phyloP scores from a whole-genome alignment of 2,113 vertebrate genomes.

The Haplotaxodon microlepis region DNA sequence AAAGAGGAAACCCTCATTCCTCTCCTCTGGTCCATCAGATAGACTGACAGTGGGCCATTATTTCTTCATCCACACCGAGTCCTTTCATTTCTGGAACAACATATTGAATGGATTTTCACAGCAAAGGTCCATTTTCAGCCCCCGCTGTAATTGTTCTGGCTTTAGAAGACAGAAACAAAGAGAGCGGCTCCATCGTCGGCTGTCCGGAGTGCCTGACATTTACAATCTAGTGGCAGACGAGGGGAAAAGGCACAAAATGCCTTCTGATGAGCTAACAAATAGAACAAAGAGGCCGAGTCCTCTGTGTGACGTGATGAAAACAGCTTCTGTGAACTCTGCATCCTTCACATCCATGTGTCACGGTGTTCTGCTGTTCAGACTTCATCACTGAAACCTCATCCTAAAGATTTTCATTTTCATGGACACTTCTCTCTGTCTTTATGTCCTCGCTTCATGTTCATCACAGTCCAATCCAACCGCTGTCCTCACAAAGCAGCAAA shows the following conservation, averaged over 20 bases:
- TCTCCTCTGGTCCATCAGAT: neutral
- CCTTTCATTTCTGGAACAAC: neutral
- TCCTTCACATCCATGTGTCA: neutral
- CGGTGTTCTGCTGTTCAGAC: neutral
- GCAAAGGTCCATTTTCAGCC: neutral
- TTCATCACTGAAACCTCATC: neutral
- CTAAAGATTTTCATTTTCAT: neutral
- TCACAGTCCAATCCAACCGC: neutral
- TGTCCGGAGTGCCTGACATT: neutral
- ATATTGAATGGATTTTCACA: conserved; percentile 6
- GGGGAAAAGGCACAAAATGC: neutral
- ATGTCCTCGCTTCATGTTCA: neutral
- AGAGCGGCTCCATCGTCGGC: neutral
- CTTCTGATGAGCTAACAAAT: neutral
- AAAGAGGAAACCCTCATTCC: neutral
- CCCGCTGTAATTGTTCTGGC: neutral
- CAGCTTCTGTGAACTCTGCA: neutral
- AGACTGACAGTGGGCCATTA: conserved; percentile 3
- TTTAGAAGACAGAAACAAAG: neutral
- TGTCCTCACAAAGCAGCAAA: neutral
- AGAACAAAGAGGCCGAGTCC: neutral
- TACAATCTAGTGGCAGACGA: neutral
- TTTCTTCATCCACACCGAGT: neutral
- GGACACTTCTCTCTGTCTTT: neutral
- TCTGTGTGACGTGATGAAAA: neutral